Conservation (phyloP, 2,797 vertebrate species). For the Argentina silus region DNA sequence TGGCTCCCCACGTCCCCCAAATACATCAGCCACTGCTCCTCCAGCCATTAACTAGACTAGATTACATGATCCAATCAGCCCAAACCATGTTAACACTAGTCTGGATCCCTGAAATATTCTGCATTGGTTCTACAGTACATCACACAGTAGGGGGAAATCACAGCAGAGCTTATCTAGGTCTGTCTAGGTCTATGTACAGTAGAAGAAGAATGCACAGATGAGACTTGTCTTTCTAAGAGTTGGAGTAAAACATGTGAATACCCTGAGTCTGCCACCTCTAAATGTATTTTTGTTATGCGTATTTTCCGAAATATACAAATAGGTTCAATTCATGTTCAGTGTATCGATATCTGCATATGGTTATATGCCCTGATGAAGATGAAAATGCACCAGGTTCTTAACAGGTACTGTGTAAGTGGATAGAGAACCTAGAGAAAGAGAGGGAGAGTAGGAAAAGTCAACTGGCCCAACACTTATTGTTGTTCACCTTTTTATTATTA, state of each 20-base stretch:
- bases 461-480: background rate
- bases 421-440: background rate
- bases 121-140: constrained; percentile 10
- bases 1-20: constrained; percentile 16
- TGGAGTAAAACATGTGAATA: background rate
- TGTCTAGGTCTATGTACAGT: background rate
- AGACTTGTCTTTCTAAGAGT: background rate
- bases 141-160: constrained; percentile 29
- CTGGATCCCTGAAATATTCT: constrained; percentile 7
- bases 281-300: background rate
- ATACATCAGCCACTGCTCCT: background rate
- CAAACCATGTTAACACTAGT: constrained; percentile 47
- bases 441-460: background rate
- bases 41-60: constrained; percentile 46
- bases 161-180: constrained; percentile 10
- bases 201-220: too few relatives aligned
- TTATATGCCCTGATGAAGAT: too few relatives aligned
- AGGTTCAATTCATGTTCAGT: background rate
- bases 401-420: too few relatives aligned
- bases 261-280: background rate
- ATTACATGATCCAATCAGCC: constrained; percentile 63
- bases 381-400: too few relatives aligned
- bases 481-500: constrained; percentile 6
- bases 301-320: background rate
- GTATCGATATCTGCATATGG: too few relatives aligned